phyloP scores from a whole-genome alignment of 2,113 vertebrate genomes.

The Odontesthes bonariensis region DNA sequence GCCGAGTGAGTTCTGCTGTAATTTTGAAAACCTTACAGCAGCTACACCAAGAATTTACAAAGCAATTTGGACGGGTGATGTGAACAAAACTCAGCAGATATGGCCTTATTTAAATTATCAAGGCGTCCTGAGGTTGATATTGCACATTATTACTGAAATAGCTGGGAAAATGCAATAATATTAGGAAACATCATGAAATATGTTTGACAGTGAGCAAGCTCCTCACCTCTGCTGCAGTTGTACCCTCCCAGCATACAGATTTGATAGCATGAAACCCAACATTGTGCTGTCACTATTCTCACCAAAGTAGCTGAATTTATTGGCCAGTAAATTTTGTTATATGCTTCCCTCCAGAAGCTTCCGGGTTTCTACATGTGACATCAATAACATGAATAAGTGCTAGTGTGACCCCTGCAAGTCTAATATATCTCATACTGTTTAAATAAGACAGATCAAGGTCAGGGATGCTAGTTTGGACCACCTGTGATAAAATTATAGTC shows the following conservation, averaged over 20 bases:
- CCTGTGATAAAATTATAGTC: constrained; percentile 53
- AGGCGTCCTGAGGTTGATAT: constrained; percentile 37
- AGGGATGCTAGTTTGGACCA: constrained; percentile 38
- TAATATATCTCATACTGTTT: constrained; percentile 60
- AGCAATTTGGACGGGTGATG: constrained; percentile 47
- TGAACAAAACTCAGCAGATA: constrained; percentile 34
- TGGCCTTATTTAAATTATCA: constrained; percentile 58
- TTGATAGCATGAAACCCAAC: constrained; percentile 57
- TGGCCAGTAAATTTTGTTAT: constrained; percentile 58
- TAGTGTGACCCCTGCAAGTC: constrained; percentile 64
- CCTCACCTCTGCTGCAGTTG: constrained; percentile 21
- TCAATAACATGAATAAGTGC: constrained; percentile 67
- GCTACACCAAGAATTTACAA: constrained; percentile 39
- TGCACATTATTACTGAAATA: constrained; percentile 43
- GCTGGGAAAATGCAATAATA: constrained; percentile 32
- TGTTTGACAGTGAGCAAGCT: constrained; percentile 17
- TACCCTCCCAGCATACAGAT: constrained; percentile 18
- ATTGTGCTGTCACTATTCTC: constrained; percentile 49
- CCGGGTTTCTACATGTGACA: constrained; percentile 67
- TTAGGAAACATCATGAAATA: constrained; percentile 44
- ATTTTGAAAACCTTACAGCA: constrained; percentile 45
- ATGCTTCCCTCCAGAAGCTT: constrained; percentile 51
- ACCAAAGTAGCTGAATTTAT: constrained; percentile 57
- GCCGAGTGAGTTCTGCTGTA: constrained; percentile 24
- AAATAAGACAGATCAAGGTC: constrained; percentile 73